Percentiles rank a stretch among this genome's conserved stretches.
These are phyloP conservation scores for Oenanthe oenanthe DNA, from an alignment of 2,113 vertebrate species.

Conservation along the genomic window DNA sequence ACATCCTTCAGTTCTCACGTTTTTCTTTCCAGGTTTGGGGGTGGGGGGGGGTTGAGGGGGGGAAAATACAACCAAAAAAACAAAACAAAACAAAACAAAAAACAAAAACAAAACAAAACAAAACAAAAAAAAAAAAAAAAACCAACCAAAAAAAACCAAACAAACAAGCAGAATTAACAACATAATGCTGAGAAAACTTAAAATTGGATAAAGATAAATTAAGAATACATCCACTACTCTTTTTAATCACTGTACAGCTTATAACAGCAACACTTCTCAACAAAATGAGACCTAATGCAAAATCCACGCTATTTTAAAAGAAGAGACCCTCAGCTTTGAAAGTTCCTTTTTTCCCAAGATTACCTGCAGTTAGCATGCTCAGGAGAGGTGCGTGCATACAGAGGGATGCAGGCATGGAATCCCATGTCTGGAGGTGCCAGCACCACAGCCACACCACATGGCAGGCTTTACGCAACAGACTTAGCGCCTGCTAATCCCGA, in stretches of 20 bases:
- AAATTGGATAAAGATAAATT: not conserved
- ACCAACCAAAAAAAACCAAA: no score
- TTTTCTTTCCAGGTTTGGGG: not conserved
- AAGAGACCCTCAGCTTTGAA: not conserved
- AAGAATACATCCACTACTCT: not conserved
- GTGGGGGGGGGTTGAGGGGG: no score
- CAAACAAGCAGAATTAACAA: not conserved
- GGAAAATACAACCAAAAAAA: not conserved
- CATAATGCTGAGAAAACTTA: not conserved
- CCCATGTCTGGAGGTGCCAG: not conserved
- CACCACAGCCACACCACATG: constrained; percentile 48
- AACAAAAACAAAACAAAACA: not conserved
- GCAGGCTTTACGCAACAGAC: constrained; percentile 1
- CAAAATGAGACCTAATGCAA: not conserved
- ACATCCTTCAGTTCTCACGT: not conserved
- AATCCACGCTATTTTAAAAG: not conserved
- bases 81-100: not conserved
- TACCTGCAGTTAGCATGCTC: not conserved
- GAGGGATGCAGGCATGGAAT: not conserved
- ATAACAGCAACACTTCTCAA: rapidly evolving
- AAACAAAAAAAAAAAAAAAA: no score
- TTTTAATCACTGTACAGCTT: not conserved
- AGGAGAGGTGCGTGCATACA: not conserved
- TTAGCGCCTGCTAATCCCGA: rapidly evolving
- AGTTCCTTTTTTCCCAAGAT: not conserved